Base-by-base conservation (phyloP, 2,113 vertebrate species). In the Lathamus discolor region DNA sequence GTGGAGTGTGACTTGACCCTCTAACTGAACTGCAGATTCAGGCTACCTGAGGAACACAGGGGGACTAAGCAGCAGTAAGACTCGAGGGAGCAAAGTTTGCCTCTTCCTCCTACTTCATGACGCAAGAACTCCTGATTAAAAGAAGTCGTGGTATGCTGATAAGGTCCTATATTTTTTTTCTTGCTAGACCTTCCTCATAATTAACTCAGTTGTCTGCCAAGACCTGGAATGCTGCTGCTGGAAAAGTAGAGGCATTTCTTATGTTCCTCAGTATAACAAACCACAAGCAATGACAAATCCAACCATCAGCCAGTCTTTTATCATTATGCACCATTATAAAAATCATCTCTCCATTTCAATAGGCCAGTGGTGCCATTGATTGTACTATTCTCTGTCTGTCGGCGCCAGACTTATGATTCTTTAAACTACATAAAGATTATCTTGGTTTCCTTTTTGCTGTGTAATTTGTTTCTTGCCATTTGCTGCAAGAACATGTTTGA, bases 261-360 rank as follows among this genome's bases (percentile, higher is more conserved):
- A 49, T 13, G 11, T 41, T 95, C n/a, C 66, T 85, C 57, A 29
- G 25, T 33, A 33, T 37, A 49, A 86, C 73, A 94, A 96, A 93
- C 93, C 88, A 91, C 91, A 92, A 83, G 62, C 3, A 18, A 54
- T n/a, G 61, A 62, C 51, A 93, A 93, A 87, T 54, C 48, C 67
- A 91, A 24, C 31, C 44, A 35, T 75, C 84, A 86, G 51, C 55
- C 92, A 90, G 52, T 92, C 73, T 91, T 94, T 59, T 66, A 19
- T 84, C 66, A 41, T 94, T 86, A 76, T 91, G 69, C 62, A 89
- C 31, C 77, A 93, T 84, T 91, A 95, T 82, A 86, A 84, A 94
- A 95, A 94, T 78, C 6, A 52, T 62, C 77, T 90, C 77, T 86
- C 55, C 44, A n/a, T 92, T 82, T 87, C 3, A 5, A 92, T 79